Evolutionary conservation across 2,113 vertebrate species (phyloP), one percentile per base, ranked within the genome.

Genomic region (Protomyctophum bolini): DNA sequence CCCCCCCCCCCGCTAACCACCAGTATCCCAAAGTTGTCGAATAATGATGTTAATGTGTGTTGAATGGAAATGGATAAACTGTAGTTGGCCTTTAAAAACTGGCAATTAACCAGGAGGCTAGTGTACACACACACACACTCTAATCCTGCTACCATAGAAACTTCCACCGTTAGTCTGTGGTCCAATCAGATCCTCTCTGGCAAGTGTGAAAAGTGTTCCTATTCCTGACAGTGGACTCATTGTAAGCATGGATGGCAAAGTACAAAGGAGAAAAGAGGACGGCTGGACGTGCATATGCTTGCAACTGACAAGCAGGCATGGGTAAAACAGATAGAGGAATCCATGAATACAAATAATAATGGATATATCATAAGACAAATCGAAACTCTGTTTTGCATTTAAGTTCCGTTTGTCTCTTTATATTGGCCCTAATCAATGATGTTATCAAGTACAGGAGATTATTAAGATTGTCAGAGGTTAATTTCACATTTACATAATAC

Each of bases 171-270:
- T 41, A 41, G 70, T 65, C 68, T 48, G 63, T 64, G 75, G 58
- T 60, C 82, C 78, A 86, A 85, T 86, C 72, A 77, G 29, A 75
- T 69, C 61, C 70, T 71, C 10, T 81, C 61, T 11, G 52, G 59
- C 61, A 76, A 51, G 64, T 70, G 82, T 67, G 75, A 33, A 86
- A 57, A 70, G 67, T 48, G 64, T 50, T 85, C 21, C 33, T 64
- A 60, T 57, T 67, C 60, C 67, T 80, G 12, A 88, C 87, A 90
- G 77, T 86, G 76, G 80, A 70, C 54, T 71, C 79, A 80, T 83
- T 90, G 88, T 90, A 77, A 79, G 70, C 77, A 84, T 75, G 81
- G 76, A 78, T 64, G 76, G 8, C 58, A 50, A 63, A 86, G 7
- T 46, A 73, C 28, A 86, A 69, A 73, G 55, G 78, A 41, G 49